Percentiles rank a stretch among this genome's conserved stretches.
Evolutionary conservation across 2,888 invertebrate genomes (phyloP).

Genomic region (Zygaena filipendulae): DNA sequence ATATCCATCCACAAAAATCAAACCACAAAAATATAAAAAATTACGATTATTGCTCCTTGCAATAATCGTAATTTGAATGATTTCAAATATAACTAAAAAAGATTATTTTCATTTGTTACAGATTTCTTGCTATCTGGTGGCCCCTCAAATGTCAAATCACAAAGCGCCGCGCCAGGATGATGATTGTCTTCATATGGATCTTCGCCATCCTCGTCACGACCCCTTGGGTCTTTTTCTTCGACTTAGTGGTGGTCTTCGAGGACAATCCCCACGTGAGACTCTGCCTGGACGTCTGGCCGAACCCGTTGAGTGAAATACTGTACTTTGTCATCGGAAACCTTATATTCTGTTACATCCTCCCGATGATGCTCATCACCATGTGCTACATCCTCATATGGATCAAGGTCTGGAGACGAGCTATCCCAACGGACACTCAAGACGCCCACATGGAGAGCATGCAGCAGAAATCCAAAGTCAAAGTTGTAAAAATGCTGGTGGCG

Average conservation of each 20-base stretch:
- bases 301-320: conserved; percentile 80
- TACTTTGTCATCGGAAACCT: conserved; percentile 92
- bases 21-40: no score
- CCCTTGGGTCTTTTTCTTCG: conserved; percentile 93
- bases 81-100: no score
- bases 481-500: conserved; percentile 93
- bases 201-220: conserved; percentile 86
- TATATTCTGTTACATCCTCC: conserved; percentile 89
- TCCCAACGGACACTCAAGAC: conserved; percentile 91
- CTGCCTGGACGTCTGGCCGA: conserved; percentile 89
- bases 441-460: conserved; percentile 93
- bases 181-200: conserved; percentile 92
- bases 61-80: no score
- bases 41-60: no score
- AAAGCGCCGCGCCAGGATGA: conserved; percentile 84
- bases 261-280: conserved; percentile 80
- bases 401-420: conserved; percentile 87
- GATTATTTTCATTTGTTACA: conserved; percentile 76
- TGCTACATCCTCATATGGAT: conserved; percentile 95
- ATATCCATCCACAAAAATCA: no score
- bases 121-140: conserved; percentile 97
- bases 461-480: conserved; percentile 94
- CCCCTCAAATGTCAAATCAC: conserved; percentile 92
- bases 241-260: conserved; percentile 77
- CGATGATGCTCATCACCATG: conserved; percentile 89